A percentile compares a stretch with the other conserved stretches of the same genome.
Conservation (phyloP, 2,888 invertebrate species). For the Agrilus mali region DNA sequence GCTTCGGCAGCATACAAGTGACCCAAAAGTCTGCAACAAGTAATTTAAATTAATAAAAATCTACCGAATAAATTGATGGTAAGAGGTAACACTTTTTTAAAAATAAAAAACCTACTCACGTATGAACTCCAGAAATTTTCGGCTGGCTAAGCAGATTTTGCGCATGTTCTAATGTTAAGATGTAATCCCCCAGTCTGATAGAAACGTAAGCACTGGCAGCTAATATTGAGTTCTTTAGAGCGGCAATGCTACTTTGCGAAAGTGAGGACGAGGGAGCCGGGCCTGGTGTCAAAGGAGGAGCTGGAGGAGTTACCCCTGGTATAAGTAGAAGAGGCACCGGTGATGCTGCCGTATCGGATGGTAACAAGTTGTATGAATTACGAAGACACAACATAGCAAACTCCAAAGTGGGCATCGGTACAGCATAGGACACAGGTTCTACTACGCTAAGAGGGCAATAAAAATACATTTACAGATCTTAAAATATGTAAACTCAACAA, state of each 20-base stretch:
- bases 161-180: conserved; percentile 66
- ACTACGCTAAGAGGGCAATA: conserved; percentile 31
- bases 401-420: conserved; percentile 78
- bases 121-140: conserved; percentile 57
- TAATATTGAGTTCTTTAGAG: conserved; percentile 52
- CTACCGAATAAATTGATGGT: neutral
- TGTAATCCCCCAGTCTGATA: conserved; percentile 72
- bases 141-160: conserved; percentile 60
- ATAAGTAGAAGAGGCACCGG: conserved; percentile 32
- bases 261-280: conserved; percentile 51
- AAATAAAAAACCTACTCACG: conserved; percentile 30
- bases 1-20: conserved; percentile 87
- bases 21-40: conserved; percentile 53
- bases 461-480: neutral
- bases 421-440: conserved; percentile 65
- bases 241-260: conserved; percentile 45
- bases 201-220: conserved; percentile 75
- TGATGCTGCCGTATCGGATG: conserved; percentile 33
- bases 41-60: neutral
- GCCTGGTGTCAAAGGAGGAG: conserved; percentile 27
- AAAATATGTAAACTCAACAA: neutral
- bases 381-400: conserved; percentile 81
- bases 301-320: conserved; percentile 28
- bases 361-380: conserved; percentile 66
- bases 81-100: neutral